phyloP scores from a whole-genome alignment of 2,797 vertebrate genomes.

The Huso huso region DNA sequence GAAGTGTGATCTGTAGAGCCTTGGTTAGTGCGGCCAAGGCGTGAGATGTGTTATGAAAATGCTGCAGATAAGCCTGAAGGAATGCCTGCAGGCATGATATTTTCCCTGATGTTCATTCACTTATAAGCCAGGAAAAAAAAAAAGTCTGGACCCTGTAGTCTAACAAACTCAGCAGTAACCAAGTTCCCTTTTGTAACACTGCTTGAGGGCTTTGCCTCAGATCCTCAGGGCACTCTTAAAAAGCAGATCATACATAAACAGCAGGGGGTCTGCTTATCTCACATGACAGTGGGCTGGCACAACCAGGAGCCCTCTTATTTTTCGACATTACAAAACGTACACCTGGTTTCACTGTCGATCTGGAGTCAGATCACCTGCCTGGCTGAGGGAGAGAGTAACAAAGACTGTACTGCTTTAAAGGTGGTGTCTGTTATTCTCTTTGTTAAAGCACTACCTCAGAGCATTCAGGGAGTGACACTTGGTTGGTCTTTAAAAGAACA shows the following conservation, averaged over 20 bases:
- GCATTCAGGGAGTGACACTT: conserved; percentile 39
- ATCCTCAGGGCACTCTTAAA: conserved; percentile 30
- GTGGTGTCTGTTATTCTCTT: conserved; percentile 39
- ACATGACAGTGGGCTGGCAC: conserved; percentile 29
- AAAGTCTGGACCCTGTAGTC: no score
- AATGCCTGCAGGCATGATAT: no score
- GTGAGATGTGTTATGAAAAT: no score
- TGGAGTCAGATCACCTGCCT: conserved; percentile 23
- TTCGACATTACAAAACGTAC: conserved; percentile 28
- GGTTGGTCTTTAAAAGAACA: conserved; percentile 1
- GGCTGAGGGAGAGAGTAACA: conserved; percentile 20
- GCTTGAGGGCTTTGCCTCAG: conserved; percentile 31
- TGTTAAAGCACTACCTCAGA: conserved; percentile 39
- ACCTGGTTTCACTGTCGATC: conserved; percentile 29
- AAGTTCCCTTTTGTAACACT: conserved; percentile 32
- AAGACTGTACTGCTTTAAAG: no score
- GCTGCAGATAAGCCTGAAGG: no score
- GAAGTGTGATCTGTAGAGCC: no score
- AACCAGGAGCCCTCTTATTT: conserved; percentile 37
- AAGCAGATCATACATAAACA: conserved; percentile 55
- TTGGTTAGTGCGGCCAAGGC: no score
- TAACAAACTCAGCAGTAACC: no score
- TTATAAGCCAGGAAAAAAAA: no score
- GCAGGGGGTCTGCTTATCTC: conserved; percentile 52
- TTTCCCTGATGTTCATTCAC: no score